Conservation (phyloP, 2,113 vertebrate species). For the Heterocephalus glaber region DNA sequence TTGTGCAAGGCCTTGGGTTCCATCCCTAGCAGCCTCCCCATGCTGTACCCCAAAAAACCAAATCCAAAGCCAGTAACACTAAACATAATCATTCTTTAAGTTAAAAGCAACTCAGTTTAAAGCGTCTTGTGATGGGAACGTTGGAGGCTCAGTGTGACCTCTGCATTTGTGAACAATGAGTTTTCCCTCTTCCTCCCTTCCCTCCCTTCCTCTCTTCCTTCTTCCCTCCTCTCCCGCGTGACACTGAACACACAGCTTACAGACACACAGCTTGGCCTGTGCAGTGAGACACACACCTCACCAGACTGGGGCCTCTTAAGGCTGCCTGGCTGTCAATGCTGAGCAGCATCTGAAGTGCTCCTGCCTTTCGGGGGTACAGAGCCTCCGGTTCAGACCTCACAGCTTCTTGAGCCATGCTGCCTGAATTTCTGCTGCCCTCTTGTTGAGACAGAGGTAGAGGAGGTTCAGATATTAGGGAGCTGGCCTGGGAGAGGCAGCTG, state of each 20-base stretch:
- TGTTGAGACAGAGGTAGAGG: background rate
- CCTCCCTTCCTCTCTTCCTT: too few relatives aligned
- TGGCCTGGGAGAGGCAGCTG: background rate
- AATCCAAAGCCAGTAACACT: background rate
- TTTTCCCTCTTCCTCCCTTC: background rate
- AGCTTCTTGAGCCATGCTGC: rapidly evolving
- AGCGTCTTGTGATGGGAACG: background rate
- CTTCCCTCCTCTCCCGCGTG: background rate
- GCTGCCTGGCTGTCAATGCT: background rate
- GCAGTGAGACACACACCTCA: rapidly evolving
- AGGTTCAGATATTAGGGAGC: background rate
- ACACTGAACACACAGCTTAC: background rate
- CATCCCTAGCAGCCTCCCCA: background rate
- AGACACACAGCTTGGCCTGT: too few relatives aligned
- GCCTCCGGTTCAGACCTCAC: background rate
- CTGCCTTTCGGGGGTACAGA: background rate
- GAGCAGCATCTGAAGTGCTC: background rate
- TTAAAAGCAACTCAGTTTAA: background rate
- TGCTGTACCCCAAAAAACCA: background rate
- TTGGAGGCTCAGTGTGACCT: background rate
- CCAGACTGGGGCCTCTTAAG: background rate
- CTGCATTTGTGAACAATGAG: background rate
- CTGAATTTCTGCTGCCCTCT: background rate
- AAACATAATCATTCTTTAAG: background rate
- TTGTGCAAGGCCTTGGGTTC: background rate